Conservation (phyloP, 2,797 vertebrate genomes). For the Distichodus sexfasciatus region DNA sequence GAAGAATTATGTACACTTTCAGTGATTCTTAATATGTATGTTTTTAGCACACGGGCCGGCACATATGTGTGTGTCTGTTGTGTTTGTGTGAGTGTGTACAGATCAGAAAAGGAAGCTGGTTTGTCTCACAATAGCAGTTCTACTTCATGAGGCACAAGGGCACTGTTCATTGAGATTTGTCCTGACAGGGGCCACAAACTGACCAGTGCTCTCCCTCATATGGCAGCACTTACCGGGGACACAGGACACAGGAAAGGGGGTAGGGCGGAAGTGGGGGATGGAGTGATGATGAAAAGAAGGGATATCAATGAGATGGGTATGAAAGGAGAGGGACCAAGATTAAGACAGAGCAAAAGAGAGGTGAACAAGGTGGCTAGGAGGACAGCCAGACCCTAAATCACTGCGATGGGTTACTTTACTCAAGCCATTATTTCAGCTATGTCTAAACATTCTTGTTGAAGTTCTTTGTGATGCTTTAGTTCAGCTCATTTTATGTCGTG, state of each 20-base stretch:
- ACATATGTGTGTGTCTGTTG: neutral
- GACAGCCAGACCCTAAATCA: constrained; percentile 2
- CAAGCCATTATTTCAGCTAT: neutral
- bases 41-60: neutral
- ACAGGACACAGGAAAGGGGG: constrained; percentile 67
- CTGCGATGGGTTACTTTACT: neutral
- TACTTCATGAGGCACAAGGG: constrained; percentile 40
- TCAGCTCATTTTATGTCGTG: neutral
- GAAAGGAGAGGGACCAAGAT: constrained; percentile 20
- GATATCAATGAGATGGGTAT: constrained; percentile 23
- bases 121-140: constrained; percentile 41
- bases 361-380: constrained; percentile 11
- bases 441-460: neutral
- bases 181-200: constrained; percentile 41
- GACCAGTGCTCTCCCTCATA: constrained; percentile 66
- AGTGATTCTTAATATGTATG: neutral
- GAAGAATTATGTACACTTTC: too few relatives aligned
- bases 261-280: constrained; percentile 44
- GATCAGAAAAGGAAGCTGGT: constrained; percentile 34
- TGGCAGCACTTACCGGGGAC: constrained; percentile 80
- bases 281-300: constrained; percentile 31
- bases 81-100: constrained; percentile 6
- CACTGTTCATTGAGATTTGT: constrained; percentile 47
- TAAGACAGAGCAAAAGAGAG: constrained; percentile 8
- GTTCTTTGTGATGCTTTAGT: neutral